These are phyloP conservation scores for Ophthalmolycus amberensis DNA, from an alignment of 2,113 vertebrate genomes.

Conservation along the genomic window DNA sequence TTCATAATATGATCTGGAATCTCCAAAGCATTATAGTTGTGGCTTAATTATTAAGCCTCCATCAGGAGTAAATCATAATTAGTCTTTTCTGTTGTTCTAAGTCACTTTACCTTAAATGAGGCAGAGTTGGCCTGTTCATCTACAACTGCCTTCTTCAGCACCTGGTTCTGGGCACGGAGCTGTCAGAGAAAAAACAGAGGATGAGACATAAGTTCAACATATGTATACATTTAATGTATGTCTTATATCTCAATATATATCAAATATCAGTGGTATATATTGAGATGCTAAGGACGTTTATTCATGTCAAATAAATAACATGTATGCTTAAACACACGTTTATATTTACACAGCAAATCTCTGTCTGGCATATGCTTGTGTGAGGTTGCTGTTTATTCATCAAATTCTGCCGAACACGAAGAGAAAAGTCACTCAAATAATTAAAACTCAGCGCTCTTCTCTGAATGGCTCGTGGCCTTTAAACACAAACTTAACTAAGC, in stretches of 20 bases:
- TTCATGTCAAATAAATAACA: background rate
- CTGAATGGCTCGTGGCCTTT: background rate
- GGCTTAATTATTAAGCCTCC: background rate
- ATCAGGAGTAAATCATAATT: background rate
- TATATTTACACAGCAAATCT: background rate
- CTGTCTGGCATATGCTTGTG: background rate
- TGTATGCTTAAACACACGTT: background rate
- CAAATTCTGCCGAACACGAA: background rate
- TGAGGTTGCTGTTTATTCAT: background rate
- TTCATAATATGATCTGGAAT: background rate
- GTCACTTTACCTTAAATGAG: constrained; percentile 89
- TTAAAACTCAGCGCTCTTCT: background rate
- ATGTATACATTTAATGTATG: too few relatives aligned
- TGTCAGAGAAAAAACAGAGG: constrained; percentile 70
- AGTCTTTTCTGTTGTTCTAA: background rate
- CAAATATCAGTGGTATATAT: background rate
- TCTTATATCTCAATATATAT: too few relatives aligned
- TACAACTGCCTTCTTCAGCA: constrained; percentile 96
- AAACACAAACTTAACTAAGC: background rate
- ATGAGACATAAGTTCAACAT: background rate
- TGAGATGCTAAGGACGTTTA: background rate
- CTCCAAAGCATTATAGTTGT: background rate
- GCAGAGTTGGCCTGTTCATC: constrained; percentile 94
- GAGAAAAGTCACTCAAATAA: background rate
- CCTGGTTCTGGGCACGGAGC: constrained; percentile 99